Evolutionary conservation across 2,113 vertebrate genomes (phyloP), one percentile per base, ranked within the genome.

Genomic region (Catharus bicknelli): DNA sequence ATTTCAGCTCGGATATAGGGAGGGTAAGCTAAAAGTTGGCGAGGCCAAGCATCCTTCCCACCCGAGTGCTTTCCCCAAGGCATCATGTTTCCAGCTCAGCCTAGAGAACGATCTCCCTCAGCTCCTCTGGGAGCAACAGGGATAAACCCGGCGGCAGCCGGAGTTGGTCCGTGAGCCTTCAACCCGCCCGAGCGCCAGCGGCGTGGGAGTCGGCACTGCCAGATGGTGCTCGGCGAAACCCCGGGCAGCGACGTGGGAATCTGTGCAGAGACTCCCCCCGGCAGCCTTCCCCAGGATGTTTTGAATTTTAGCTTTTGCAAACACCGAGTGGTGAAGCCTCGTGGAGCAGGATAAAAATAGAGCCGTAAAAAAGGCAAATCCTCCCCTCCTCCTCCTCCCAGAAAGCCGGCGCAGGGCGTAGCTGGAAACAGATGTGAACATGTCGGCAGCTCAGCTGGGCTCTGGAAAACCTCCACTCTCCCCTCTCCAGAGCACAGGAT

Each of bases 321-420:
- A 94, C 90, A 73, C 11, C 10, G 96, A 83, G 89, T 13, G 53
- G 88, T 13, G 42, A 91, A 96, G 94, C 96, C 94, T 97, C 11
- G 72, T 9, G 2, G 91, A 97, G 93, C 23, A 17, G 94, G 97
- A 95, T 97, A 97, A 97, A 98, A 98, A 98, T 97, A 98, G 97
- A 96, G 69, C 74, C 3, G 67, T 88, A 85, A 95, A 97, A 91
- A 90, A 93, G 88, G 76, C 91, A 92, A 86, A 89, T 90, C 66
- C 85, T 84, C 57, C 43, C 55, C 55, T 58, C 57, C 57, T 55
- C 57, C 57, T 29, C 58, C 42, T 19, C 54, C 50, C 40, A 32
- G 85, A 94, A 93, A 32, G 29, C 6, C 43, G 0, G 66, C 0
- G 1, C 15, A 40, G 94, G 86, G 86, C 27, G 88, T 92, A 97